phyloP scores from a whole-genome alignment of 2,113 vertebrate genomes.

The Trichechus manatus region DNA sequence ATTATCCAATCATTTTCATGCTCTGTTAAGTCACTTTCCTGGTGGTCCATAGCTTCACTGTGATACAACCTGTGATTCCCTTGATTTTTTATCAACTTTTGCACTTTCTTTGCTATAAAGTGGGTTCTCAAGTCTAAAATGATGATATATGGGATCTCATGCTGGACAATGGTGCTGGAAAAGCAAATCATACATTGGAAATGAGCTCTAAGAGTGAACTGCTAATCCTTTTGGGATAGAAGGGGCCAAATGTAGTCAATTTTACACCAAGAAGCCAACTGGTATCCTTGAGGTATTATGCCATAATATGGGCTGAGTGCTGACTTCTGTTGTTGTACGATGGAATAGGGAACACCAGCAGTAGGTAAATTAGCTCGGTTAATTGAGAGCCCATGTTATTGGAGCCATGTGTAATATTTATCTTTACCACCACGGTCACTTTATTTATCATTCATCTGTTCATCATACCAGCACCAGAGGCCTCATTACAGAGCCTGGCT shows the following conservation, averaged over 20 bases:
- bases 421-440: background rate
- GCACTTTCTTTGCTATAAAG: background rate
- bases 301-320: background rate
- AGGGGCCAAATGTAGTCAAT: background rate
- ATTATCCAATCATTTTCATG: background rate
- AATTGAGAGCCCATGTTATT: background rate
- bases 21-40: background rate
- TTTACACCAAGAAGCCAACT: background rate
- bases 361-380: no score
- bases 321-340: no score
- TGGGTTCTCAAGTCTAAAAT: background rate
- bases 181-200: background rate
- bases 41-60: background rate
- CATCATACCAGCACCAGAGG: accelerated
- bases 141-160: background rate
- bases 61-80: background rate
- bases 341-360: background rate
- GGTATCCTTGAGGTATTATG: background rate
- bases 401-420: no score
- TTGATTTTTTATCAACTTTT: background rate
- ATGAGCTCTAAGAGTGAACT: background rate
- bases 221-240: background rate
- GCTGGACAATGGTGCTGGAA: background rate
- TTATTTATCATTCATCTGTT: background rate
- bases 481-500: background rate